Evolutionary conservation across 2,113 vertebrate species (phyloP).

Genomic region (Tychaedon coryphoeus): DNA sequence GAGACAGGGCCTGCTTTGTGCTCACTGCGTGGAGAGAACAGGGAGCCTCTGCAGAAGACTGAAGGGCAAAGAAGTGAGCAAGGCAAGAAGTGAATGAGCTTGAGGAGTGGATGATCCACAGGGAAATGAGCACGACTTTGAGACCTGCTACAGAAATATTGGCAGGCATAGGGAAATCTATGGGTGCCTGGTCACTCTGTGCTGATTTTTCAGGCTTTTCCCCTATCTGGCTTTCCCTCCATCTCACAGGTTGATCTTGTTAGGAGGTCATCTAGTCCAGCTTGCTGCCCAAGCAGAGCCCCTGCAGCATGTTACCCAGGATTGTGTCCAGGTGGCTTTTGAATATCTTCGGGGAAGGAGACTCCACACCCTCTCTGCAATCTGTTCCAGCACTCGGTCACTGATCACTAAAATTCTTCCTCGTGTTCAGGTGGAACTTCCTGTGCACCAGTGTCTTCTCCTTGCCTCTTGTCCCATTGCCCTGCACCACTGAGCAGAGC

Average conservation of each 20-base stretch:
- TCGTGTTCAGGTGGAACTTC: not conserved
- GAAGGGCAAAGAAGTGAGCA: accelerated
- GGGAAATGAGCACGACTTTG: not conserved
- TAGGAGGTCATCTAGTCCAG: not conserved
- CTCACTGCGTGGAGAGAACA: not conserved
- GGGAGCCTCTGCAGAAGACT: not conserved
- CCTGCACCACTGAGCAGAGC: not conserved
- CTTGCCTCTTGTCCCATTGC: not conserved
- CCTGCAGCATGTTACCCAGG: not conserved
- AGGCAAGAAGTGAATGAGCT: not conserved
- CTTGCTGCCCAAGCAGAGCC: not conserved
- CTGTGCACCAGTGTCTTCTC: no score
- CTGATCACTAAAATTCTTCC: not conserved
- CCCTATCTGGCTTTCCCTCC: not conserved
- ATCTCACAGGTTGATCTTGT: not conserved
- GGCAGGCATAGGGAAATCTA: not conserved
- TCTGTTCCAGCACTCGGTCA: not conserved
- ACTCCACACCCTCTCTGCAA: not conserved
- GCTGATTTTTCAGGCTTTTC: not conserved
- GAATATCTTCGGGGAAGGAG: not conserved
- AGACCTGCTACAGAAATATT: not conserved
- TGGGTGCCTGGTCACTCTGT: accelerated
- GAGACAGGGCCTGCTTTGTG: slow-evolving; percentile 28
- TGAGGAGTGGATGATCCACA: not conserved
- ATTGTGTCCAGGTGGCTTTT: not conserved